These are phyloP conservation scores for Sinhomidia bicolor DNA, from an alignment of 2,888 invertebrate genomes.

Conservation along the genomic window DNA sequence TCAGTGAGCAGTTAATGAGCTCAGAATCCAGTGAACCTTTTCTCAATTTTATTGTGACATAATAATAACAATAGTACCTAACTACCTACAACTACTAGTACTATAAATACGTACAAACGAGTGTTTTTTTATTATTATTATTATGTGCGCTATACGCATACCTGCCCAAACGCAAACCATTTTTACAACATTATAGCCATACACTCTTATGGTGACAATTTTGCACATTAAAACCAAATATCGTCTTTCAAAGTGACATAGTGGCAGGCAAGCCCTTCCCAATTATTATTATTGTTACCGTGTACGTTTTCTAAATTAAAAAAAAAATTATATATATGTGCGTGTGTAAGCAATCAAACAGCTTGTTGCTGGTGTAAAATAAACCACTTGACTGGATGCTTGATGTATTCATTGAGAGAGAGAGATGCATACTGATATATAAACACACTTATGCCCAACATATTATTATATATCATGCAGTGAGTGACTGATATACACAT, in stretches of 20 bases:
- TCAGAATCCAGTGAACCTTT: neutral
- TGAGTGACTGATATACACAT: conserved; percentile 50
- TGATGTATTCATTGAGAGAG: conserved; percentile 1
- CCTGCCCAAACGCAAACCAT: neutral
- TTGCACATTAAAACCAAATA: neutral
- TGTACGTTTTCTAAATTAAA: neutral
- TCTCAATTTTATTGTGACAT: conserved; percentile 21
- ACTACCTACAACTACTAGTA: neutral
- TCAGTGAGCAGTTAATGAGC: neutral
- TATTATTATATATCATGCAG: conserved; percentile 24
- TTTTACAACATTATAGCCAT: neutral
- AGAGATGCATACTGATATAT: neutral
- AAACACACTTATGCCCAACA: neutral
- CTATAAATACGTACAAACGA: too few species aligned
- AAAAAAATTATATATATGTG: too few species aligned
- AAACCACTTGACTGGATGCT: conserved; percentile 50
- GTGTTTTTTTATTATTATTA: too few species aligned
- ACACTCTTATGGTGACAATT: neutral
- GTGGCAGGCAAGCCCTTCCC: neutral
- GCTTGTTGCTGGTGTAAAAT: conserved; percentile 14
- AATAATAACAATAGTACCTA: conserved; percentile 43
- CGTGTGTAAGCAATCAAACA: neutral
- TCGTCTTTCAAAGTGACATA: conserved; percentile 21
- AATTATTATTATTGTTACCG: neutral
- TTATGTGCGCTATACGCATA: neutral